phyloP scores from a whole-genome alignment of 2,113 vertebrate species.

The Carassius gibelio region DNA sequence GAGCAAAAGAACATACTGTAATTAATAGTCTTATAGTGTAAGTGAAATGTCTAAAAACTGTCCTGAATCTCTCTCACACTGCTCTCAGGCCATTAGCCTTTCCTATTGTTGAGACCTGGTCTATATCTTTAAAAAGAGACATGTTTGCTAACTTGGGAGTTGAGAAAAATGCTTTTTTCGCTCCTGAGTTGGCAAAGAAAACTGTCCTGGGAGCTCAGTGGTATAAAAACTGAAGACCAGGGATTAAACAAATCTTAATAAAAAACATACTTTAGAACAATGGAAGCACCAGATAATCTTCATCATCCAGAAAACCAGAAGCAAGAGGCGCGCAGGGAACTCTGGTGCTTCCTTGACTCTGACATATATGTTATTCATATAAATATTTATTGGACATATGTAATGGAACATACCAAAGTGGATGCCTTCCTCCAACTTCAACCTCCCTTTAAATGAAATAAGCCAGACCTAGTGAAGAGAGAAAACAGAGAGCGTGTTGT shows the following conservation, averaged over 20 bases:
- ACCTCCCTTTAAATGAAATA: slow-evolving; percentile 40
- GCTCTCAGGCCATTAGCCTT: neutral
- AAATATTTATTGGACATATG: slow-evolving; percentile 48
- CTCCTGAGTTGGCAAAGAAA: neutral
- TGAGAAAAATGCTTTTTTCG: neutral
- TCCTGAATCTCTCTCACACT: neutral
- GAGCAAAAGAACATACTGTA: neutral
- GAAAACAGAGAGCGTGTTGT: neutral
- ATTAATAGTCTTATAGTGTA: too few relatives aligned
- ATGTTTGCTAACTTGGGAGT: neutral
- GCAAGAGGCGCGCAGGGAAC: neutral
- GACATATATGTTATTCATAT: slow-evolving; percentile 38
- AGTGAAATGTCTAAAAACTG: neutral
- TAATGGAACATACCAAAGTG: slow-evolving; percentile 52
- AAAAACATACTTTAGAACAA: neutral
- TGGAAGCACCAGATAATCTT: neutral
- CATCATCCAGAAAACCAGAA: neutral
- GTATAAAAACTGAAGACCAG: neutral
- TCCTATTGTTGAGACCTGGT: neutral
- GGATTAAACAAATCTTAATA: neutral
- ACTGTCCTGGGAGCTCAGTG: neutral
- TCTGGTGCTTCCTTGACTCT: neutral
- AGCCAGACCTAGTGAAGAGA: slow-evolving; percentile 29
- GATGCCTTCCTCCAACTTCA: neutral
- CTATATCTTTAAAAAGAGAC: neutral